phyloP scores from a whole-genome alignment of 2,113 vertebrate species.

The Cyanoderma ruficeps region DNA sequence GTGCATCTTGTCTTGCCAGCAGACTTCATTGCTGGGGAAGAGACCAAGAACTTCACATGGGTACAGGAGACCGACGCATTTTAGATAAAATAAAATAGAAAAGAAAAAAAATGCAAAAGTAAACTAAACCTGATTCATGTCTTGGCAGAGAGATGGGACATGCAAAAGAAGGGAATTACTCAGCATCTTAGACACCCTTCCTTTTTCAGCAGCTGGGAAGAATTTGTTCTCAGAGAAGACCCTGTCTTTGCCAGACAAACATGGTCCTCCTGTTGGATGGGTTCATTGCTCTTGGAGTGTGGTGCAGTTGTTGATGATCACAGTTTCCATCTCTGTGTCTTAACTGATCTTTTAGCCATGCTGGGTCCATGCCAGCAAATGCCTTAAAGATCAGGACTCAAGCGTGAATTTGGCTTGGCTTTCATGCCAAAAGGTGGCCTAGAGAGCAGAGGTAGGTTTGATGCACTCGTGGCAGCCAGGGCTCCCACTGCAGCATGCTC shows the following conservation, averaged over 20 bases:
- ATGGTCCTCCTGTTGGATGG: background rate
- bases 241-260: background rate
- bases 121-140: background rate
- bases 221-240: background rate
- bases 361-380: background rate
- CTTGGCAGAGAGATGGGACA: background rate
- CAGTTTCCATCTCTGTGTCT: background rate
- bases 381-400: background rate
- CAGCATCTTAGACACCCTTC: background rate
- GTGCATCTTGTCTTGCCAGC: background rate
- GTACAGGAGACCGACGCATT: background rate
- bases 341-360: background rate
- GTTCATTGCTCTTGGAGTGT: background rate
- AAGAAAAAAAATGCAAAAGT: background rate
- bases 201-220: background rate
- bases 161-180: conserved; percentile 6
- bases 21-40: background rate
- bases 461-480: background rate
- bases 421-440: background rate
- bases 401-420: background rate
- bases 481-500: background rate
- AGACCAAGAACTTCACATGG: background rate
- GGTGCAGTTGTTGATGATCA: background rate
- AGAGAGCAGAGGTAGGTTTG: background rate
- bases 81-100: background rate